Evolutionary conservation across 2,113 vertebrate species (phyloP).

Genomic region (Prinia subflava): DNA sequence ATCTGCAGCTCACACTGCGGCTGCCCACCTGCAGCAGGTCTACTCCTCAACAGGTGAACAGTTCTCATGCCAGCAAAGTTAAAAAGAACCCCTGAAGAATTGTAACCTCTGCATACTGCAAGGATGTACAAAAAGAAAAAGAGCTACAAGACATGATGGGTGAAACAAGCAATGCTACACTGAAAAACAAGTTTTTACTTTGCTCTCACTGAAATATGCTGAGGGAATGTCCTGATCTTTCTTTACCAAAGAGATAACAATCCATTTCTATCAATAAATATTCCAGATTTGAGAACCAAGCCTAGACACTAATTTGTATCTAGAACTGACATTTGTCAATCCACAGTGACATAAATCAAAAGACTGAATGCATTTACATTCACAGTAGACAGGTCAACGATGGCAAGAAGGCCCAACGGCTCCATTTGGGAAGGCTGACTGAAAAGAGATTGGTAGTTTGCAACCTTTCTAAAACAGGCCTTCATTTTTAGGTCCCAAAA

Average conservation of each 20-base stretch:
- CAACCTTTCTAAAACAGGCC: background rate
- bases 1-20: background rate
- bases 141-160: accelerated
- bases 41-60: background rate
- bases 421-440: background rate
- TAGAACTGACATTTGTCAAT: background rate
- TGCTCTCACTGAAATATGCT: background rate
- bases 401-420: background rate
- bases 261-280: background rate
- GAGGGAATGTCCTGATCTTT: background rate
- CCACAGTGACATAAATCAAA: background rate
- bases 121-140: background rate
- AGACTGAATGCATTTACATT: background rate
- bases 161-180: background rate
- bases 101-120: background rate
- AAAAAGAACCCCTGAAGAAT: background rate
- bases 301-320: background rate
- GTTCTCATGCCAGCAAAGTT: background rate
- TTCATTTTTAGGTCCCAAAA: background rate
- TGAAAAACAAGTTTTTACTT: background rate
- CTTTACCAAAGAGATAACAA: background rate
- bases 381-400: background rate
- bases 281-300: background rate
- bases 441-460: background rate
- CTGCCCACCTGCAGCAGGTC: background rate